A percentile compares a stretch with the other conserved stretches of the same genome.
Evolutionary conservation across 2,797 vertebrate genomes (phyloP).

Genomic region (Enteromius fasciolatus): DNA sequence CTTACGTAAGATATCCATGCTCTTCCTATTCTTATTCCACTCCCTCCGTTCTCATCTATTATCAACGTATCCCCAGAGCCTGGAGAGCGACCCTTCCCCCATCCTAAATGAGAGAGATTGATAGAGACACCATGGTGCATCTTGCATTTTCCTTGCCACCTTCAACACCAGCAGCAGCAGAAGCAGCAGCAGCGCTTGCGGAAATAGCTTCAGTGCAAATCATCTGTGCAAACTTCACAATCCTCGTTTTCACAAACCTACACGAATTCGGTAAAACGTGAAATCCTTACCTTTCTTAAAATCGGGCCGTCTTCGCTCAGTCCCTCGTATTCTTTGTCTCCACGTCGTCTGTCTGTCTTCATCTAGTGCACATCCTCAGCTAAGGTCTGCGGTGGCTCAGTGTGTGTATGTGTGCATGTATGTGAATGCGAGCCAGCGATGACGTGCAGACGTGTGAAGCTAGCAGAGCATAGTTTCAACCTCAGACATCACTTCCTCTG

Average conservation of each 20-base stretch:
- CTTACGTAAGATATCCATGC: slow-evolving; percentile 73
- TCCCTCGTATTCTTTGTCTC: slow-evolving; percentile 53
- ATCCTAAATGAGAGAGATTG: slow-evolving; percentile 36
- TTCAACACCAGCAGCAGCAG: slow-evolving; percentile 70
- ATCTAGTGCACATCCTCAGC: slow-evolving; percentile 57
- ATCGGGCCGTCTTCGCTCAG: slow-evolving; percentile 46
- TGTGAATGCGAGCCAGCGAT: slow-evolving; percentile 23
- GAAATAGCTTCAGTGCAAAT: slow-evolving; percentile 69
- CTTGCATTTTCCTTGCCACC: slow-evolving; percentile 72
- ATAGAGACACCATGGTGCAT: slow-evolving; percentile 55
- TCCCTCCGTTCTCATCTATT: slow-evolving; percentile 53
- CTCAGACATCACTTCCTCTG: slow-evolving; percentile 72
- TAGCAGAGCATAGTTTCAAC: slow-evolving; percentile 51
- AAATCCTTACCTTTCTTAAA: slow-evolving; percentile 51
- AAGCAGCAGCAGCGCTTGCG: slow-evolving; percentile 62
- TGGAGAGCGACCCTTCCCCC: slow-evolving; percentile 50
- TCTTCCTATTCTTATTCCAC: slow-evolving; percentile 61
- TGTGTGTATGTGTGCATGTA: slow-evolving; percentile 65
- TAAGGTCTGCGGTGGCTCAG: slow-evolving; percentile 65
- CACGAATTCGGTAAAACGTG: slow-evolving; percentile 11
- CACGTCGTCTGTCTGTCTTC: slow-evolving; percentile 32
- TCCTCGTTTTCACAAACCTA: slow-evolving; percentile 45
- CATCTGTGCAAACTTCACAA: slow-evolving; percentile 50
- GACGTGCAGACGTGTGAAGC: slow-evolving; percentile 43
- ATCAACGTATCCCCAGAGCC: slow-evolving; percentile 60